phyloP scores from a whole-genome alignment of 1,140 invertebrate species.

The Drosophila athabasca region DNA sequence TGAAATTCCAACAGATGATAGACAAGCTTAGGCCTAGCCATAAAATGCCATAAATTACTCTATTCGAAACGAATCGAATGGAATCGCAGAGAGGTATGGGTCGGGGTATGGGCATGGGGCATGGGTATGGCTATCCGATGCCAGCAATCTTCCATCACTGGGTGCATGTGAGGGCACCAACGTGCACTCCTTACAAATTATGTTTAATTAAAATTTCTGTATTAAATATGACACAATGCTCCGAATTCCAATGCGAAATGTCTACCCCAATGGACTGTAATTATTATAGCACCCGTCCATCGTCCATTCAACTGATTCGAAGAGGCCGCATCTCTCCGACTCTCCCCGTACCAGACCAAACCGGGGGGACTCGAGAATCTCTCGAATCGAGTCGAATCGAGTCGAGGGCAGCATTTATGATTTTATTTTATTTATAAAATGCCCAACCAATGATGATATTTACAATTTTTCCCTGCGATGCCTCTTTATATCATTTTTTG shows the following conservation, averaged over 20 bases:
- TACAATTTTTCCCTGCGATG: conserved; percentile 61
- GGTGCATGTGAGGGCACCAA: conserved; percentile 30
- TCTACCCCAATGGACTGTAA: conserved; percentile 56
- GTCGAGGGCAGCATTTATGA: conserved; percentile 72
- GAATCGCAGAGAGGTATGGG: not conserved
- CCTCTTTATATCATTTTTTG: conserved; percentile 40
- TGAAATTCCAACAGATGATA: conserved; percentile 52
- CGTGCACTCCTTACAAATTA: conserved; percentile 83
- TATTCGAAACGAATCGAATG: conserved; percentile 52
- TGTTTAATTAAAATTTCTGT: conserved; percentile 83
- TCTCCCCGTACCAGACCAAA: not conserved
- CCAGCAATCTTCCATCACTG: conserved; percentile 26
- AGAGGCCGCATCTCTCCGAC: no score
- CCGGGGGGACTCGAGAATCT: not conserved
- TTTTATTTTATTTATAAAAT: conserved; percentile 83
- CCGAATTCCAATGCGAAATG: conserved; percentile 79
- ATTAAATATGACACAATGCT: conserved; percentile 84
- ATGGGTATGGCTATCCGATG: conserved; percentile 44
- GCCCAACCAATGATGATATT: conserved; percentile 75
- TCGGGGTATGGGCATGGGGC: not conserved
- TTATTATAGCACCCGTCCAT: conserved; percentile 68
- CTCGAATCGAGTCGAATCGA: not conserved
- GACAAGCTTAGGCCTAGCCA: conserved; percentile 56
- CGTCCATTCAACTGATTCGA: conserved; percentile 14
- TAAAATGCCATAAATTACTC: conserved; percentile 77